A percentile compares a stretch with the other conserved stretches of the same genome.
Evolutionary conservation across 92 coral and sea anemone genomes (phyloP).

Genomic region (Actinernus sp.): DNA sequence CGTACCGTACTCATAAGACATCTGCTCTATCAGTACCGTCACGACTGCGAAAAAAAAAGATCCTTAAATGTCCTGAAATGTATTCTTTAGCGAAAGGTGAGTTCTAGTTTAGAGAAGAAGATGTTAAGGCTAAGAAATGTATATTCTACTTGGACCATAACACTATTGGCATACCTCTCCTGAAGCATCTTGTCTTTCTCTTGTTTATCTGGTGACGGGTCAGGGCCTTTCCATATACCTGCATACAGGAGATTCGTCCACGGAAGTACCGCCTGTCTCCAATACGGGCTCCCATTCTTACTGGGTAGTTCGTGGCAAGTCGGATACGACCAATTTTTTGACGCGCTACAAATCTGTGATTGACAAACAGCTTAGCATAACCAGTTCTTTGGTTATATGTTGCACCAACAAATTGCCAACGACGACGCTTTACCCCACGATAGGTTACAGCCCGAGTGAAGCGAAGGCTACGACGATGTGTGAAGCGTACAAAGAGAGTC

Average conservation of each 20-base stretch:
- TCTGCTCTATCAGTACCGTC: too few relatives aligned
- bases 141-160: too few relatives aligned
- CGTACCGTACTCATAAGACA: too few relatives aligned
- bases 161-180: too few relatives aligned
- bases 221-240: constrained; percentile 55
- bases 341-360: constrained; percentile 55
- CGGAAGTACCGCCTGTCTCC: constrained; percentile 65
- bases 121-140: too few relatives aligned
- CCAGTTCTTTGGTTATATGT: constrained; percentile 67
- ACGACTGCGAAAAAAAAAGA: too few relatives aligned
- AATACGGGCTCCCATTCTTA: constrained; percentile 72
- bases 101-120: too few relatives aligned
- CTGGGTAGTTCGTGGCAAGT: constrained; percentile 60
- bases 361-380: constrained; percentile 58
- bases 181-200: constrained; percentile 68
- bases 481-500: constrained; percentile 34
- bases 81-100: too few relatives aligned
- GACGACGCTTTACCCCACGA: constrained; percentile 43
- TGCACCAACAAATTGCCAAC: constrained; percentile 75
- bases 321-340: constrained; percentile 52
- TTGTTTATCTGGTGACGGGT: constrained; percentile 38
- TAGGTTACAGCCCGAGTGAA: constrained; percentile 35
- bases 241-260: constrained; percentile 84
- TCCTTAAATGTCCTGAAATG: too few relatives aligned
- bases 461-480: constrained; percentile 58